Base-by-base conservation (phyloP, 2,888 invertebrate species). In the Drosophila neonasuta region DNA sequence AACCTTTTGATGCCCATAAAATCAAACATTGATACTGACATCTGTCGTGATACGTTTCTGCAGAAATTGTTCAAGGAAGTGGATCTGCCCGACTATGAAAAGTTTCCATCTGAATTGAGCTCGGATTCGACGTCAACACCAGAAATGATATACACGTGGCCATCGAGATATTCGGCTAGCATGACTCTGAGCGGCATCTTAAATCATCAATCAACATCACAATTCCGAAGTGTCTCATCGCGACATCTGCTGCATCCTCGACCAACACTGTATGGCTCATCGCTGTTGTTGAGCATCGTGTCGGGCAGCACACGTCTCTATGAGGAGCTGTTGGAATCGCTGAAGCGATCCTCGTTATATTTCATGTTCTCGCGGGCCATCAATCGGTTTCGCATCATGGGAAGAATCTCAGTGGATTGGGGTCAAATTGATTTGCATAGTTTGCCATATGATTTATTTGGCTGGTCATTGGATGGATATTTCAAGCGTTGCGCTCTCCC, bases 1-100 rank as follows among this genome's bases (percentile, higher is more conserved):
- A 20, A 64, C 1, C 3, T 49, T 10, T 13, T 76, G 39, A 65
- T 68, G 55, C 65, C 70, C n/a, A 68, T 74, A 0, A 20, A 62
- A 5, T 20, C 17, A 0, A 24, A 56, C 1, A 44, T 64, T 17
- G 45, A 67, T 56, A 54, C 52, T 5, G 2, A 13, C 2, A 10
- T 68, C 49, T 77, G 74, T 7, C 77, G 74, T 10, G 77, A 77
- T 60, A 46, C 52, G 39, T 77, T 71, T 30, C 11, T 77, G 20
- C 29, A 46, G 2, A 17, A 56, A 8, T 3, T 73, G 2, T 71
- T 73, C 24, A 44, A n/a, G 1, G 58, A 68, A 10, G 8, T 77
- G 11, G 17, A 68, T 7, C 0, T 70, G 2, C 20, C 46, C 5
- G 13, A 54, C 10, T 2, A 3, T 7, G 39, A 39, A 9, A 17